Conservation (phyloP, 2,888 invertebrate genomes). For the Hydrotaea diabolus region DNA sequence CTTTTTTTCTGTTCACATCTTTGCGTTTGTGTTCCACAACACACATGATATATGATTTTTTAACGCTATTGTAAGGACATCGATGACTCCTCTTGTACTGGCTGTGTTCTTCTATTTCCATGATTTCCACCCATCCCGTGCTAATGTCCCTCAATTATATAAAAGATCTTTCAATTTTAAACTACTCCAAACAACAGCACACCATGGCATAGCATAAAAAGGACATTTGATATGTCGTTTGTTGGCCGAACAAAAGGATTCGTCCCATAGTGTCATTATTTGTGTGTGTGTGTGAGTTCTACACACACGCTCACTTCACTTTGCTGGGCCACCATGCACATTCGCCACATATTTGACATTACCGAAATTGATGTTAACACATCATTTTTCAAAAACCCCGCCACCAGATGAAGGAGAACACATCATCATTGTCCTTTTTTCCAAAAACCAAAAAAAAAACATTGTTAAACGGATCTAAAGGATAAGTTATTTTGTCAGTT, state of each 20-base stretch:
- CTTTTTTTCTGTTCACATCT: not conserved
- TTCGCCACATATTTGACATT: conserved; percentile 40
- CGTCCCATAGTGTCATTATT: conserved; percentile 69
- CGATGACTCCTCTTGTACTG: conserved; percentile 26
- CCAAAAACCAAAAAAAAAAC: no score
- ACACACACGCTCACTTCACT: conserved; percentile 43
- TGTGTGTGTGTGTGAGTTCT: conserved; percentile 73
- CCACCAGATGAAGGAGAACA: not conserved
- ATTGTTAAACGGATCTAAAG: not conserved
- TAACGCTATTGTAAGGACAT: conserved; percentile 50
- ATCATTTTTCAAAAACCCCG: conserved; percentile 62
- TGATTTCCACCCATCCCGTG: not conserved
- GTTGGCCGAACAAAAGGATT: conserved; percentile 75
- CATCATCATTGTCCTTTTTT: conserved; percentile 43
- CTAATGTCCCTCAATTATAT: conserved; percentile 71
- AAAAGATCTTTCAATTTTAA: conserved; percentile 59
- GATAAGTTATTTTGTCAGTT: conserved; percentile 65
- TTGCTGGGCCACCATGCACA: conserved; percentile 42
- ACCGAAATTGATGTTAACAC: conserved; percentile 60
- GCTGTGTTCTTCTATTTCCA: conserved; percentile 24
- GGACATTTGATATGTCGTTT: conserved; percentile 54
- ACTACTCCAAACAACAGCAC: conserved; percentile 45
- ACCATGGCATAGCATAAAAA: conserved; percentile 36
- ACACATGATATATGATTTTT: conserved; percentile 67
- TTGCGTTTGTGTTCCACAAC: no score